Evolutionary conservation across 2,113 vertebrate genomes (phyloP), one percentile per base, ranked within the genome.

Genomic region (Himantopus leucocephalus): DNA sequence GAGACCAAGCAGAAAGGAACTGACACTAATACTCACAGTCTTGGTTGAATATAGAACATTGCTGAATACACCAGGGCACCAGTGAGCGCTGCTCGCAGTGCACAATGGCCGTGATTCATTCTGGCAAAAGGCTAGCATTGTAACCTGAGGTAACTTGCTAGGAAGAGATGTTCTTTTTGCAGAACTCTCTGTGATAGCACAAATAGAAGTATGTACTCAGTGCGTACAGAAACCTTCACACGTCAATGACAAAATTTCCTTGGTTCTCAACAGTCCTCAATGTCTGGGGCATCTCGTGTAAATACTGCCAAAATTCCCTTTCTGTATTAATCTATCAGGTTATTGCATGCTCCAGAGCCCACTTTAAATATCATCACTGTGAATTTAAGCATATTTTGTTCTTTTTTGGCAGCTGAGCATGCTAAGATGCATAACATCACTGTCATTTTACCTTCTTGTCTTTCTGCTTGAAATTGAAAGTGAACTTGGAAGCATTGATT

Each of bases 1-100:
- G 88, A 96, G 94, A 94, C 78, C 76, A 84, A 50, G 23, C 85
- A 93, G 95, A 68, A 71, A 81, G 90, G 60, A 60, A 55, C 30
- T 85, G 88, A 67, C 92, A 75, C 48, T 0, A 2, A 45, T 94
- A 39, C 47, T 39, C 10, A 6, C 13, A 22, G 82, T n/a, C 35
- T 22, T 15, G 84, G 88, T 19, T 72, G 85, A 84, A 64, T 81
- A 29, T 4, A 68, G 96, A 89, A 13, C 64, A 9, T 14, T 47
- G 59, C 59, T 78, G 88, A 48, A 48, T 29, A n/a, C 82, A 55
- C 53, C n/a, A 26, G 87, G 70, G 85, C 58, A 48, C 14, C 11
- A 8, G 41, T 1, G 41, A 88, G 72, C 4, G 59, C 90, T 79
- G 74, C 45, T 64, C 34, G 9, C 30, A 2, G 35, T 5, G 41